These are phyloP conservation scores for Dryoscopus gambensis DNA, from an alignment of 2,113 vertebrate genomes.

Conservation along the genomic window DNA sequence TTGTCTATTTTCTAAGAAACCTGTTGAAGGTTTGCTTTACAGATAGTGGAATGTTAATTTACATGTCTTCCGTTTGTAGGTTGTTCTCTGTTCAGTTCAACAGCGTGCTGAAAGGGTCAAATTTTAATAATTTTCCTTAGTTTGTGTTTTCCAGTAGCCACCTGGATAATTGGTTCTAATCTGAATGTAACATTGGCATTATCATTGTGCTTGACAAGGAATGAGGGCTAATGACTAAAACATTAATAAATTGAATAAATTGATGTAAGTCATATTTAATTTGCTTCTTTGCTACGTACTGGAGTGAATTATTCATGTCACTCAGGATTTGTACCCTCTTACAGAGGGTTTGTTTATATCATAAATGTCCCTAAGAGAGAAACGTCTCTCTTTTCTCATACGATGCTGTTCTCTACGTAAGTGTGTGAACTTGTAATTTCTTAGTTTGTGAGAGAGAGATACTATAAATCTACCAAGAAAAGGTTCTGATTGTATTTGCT, in stretches of 20 bases:
- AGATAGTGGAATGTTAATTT: background rate
- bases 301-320: background rate
- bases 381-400: background rate
- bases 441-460: background rate
- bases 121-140: background rate
- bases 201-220: background rate
- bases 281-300: background rate
- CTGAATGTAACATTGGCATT: background rate
- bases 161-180: background rate
- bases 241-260: constrained; percentile 2
- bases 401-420: background rate
- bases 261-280: background rate
- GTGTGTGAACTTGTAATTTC: background rate
- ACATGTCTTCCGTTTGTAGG: background rate
- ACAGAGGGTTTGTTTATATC: background rate
- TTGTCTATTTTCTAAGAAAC: background rate
- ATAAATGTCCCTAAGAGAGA: background rate
- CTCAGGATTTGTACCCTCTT: background rate
- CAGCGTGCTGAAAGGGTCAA: background rate
- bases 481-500: background rate
- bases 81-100: background rate
- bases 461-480: background rate
- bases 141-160: background rate
- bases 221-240: background rate
- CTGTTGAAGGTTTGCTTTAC: background rate